Evolutionary conservation across 2,888 invertebrate genomes (phyloP).

Genomic region (Esperia sulphurella): DNA sequence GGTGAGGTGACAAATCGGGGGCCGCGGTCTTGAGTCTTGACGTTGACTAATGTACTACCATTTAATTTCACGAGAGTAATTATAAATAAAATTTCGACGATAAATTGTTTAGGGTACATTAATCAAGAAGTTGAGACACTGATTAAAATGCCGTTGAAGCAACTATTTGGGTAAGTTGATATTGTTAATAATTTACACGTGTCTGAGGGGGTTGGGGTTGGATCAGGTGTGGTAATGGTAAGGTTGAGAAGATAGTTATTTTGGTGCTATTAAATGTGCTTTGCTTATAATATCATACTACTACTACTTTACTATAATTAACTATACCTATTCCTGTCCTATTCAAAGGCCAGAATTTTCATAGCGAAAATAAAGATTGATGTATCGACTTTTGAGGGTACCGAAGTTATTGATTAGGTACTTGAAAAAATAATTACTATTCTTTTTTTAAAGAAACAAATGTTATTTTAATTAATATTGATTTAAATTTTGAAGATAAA

Average conservation of each 20-base stretch:
- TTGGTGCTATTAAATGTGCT: background rate
- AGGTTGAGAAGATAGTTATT: slow-evolving; percentile 3
- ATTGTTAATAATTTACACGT: slow-evolving; percentile 76
- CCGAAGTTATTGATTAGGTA: no score
- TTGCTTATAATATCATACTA: background rate
- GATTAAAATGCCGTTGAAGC: slow-evolving; percentile 78
- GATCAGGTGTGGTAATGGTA: slow-evolving; percentile 49
- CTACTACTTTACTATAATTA: no score
- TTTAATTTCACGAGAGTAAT: slow-evolving; percentile 76
- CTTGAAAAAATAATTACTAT: no score
- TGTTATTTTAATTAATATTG: no score
- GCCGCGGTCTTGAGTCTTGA: slow-evolving; percentile 63
- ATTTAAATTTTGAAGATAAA: no score
- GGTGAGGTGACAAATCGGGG: slow-evolving; percentile 75
- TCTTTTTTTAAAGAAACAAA: no score
- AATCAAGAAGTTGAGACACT: slow-evolving; percentile 81
- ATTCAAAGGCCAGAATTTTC: no score
- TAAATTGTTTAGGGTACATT: slow-evolving; percentile 75
- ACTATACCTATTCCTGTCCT: no score
- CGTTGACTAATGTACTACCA: slow-evolving; percentile 72
- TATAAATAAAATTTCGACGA: slow-evolving; percentile 79
- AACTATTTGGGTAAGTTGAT: slow-evolving; percentile 75
- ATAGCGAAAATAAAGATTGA: no score
- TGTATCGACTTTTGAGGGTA: no score
- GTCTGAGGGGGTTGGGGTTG: slow-evolving; percentile 45